Evolutionary conservation across 2,797 vertebrate genomes (phyloP), one percentile per base, ranked within the genome.

Genomic region (Leptodactylus fallax): DNA sequence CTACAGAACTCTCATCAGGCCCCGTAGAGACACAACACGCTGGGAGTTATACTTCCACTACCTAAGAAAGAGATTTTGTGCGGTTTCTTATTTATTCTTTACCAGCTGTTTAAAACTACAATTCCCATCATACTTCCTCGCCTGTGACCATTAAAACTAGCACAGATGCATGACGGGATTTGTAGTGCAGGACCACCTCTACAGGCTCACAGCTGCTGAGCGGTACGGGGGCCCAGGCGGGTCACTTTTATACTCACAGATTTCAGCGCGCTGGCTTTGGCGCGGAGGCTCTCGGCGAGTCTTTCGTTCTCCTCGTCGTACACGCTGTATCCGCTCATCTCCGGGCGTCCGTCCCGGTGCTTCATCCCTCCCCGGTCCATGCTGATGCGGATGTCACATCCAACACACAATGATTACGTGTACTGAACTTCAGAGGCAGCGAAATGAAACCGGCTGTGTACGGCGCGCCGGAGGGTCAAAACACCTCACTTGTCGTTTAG

Each of bases 231-330:
- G 74, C 61, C 77, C 14, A 13, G n/a, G 27, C 14, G 81, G 36
- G 25, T n/a, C 23, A 87, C 0, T n/a, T 53, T 74, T 74, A 49
- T 74, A 94, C 97, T 92, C 92, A 99, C 98, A 90, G 97, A 97
- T 93, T 99, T 99, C 85, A 99, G 94, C 83, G 97, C 97, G 8
- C 56, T 96, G 85, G 99, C 98, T 97, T 99, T 99, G 0, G 93
- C 95, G 71, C 95, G 95, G 84, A 99, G 95, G 81, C 95, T 97
- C 90, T 99, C 98, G 6, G 98, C 97, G 65, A 99, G 92, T 53
- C 95, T 95, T 55, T 99, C 97, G 6, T 99, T 99, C 89, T 99
- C 98, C 87, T 99, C 98, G 85, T 99, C 98, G 0, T 98, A 95
- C 56, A 98, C 96, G 60, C 96, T 99, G 90, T 99, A 98, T 0